phyloP scores from a whole-genome alignment of 2,888 invertebrate genomes.

The Acronicta leporina region DNA sequence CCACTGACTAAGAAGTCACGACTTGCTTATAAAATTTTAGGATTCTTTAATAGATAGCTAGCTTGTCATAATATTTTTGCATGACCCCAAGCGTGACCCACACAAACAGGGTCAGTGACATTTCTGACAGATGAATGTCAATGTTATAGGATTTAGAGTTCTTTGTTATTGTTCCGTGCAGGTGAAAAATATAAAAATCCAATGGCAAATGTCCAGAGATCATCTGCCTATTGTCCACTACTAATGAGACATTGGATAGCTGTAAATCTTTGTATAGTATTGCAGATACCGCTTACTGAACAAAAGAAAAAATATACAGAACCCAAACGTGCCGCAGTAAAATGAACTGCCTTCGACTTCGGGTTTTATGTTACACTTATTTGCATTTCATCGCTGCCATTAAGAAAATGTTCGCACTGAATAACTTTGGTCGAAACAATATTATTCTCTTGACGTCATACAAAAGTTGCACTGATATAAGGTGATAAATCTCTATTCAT shows the following conservation, averaged over 20 bases:
- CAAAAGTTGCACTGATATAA: conserved; percentile 26
- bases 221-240: conserved; percentile 1
- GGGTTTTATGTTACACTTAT: conserved; percentile 33
- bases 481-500: conserved; percentile 19
- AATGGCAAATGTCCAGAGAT: neutral
- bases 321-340: conserved; percentile 9
- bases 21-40: neutral
- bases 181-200: neutral
- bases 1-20: neutral
- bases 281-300: neutral
- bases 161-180: neutral
- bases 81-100: too few species aligned
- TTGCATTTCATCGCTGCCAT: conserved; percentile 40
- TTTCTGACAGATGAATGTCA: conserved; percentile 4
- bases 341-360: conserved; percentile 10
- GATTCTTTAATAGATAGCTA: neutral
- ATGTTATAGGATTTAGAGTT: conserved; percentile 1
- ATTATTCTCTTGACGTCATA: conserved; percentile 46
- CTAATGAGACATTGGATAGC: neutral
- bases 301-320: conserved; percentile 16
- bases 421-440: conserved; percentile 32
- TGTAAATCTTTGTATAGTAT: conserved; percentile 2
- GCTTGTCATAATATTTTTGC: neutral
- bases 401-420: conserved; percentile 31
- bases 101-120: neutral